Conservation (phyloP, 2,888 invertebrate genomes). For the Calameuta filiformis region DNA sequence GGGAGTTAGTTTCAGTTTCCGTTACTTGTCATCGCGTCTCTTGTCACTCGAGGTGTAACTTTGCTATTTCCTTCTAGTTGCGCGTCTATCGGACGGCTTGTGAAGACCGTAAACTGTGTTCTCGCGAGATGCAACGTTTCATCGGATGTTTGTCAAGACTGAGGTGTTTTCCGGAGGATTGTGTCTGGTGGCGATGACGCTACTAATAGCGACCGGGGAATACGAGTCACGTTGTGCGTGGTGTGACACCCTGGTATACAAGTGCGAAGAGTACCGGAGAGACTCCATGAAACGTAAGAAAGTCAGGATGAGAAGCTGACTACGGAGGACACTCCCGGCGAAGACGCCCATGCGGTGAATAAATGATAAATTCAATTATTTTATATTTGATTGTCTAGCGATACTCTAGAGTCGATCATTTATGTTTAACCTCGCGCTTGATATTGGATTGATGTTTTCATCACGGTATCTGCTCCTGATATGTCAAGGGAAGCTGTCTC, state of each 20-base stretch:
- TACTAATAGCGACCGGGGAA: constrained; percentile 22
- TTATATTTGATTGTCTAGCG: neutral
- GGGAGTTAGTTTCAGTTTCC: neutral
- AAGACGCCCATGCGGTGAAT: constrained; percentile 46
- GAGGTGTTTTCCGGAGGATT: neutral
- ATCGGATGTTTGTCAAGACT: neutral
- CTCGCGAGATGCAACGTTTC: neutral
- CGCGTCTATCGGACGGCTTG: neutral
- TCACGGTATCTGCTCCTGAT: neutral
- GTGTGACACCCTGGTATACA: neutral
- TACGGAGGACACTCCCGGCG: constrained; percentile 29
- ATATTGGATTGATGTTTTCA: neutral
- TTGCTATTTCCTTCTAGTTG: neutral
- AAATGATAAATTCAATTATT: neutral
- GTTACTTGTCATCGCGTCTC: neutral
- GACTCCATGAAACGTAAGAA: constrained; percentile 33
- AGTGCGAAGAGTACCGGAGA: neutral
- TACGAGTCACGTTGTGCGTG: constrained; percentile 4
- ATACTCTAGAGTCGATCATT: neutral
- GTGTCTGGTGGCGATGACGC: constrained; percentile 23
- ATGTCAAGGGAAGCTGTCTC: neutral
- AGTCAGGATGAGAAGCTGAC: constrained; percentile 46
- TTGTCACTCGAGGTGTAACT: neutral
- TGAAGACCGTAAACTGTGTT: neutral
- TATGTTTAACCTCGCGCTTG: neutral